Conservation (phyloP, 2,888 invertebrate species). For the Lysandra bellargus region DNA sequence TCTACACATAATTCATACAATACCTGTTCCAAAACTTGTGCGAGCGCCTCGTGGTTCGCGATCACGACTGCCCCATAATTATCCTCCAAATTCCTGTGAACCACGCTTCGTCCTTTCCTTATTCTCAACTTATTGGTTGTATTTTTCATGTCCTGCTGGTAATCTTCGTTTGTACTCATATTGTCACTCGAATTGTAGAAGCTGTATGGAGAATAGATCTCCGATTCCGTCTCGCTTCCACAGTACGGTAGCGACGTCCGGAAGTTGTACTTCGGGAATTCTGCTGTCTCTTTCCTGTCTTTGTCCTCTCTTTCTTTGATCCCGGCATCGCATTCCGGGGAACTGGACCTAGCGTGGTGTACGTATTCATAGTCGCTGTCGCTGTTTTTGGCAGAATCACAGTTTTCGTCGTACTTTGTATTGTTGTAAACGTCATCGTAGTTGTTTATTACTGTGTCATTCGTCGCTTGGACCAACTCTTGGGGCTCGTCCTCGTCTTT, state of each 20-base stretch:
- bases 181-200: conserved; percentile 84
- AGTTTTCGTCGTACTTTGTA: conserved; percentile 69
- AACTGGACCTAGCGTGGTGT: conserved; percentile 83
- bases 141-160: conserved; percentile 68
- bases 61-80: conserved; percentile 94
- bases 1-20: conserved; percentile 39
- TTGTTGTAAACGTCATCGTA: conserved; percentile 76
- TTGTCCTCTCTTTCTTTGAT: conserved; percentile 66
- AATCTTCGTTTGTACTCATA: conserved; percentile 69
- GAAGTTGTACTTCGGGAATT: conserved; percentile 82
- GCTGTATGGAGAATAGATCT: conserved; percentile 90
- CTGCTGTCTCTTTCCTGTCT: conserved; percentile 65
- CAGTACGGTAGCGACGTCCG: conserved; percentile 89
- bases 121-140: conserved; percentile 85
- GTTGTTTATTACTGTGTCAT: conserved; percentile 70
- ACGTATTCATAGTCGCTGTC: conserved; percentile 84
- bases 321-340: conserved; percentile 84
- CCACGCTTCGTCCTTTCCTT: conserved; percentile 89
- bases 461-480: conserved; percentile 71
- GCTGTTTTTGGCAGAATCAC: conserved; percentile 75
- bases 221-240: conserved; percentile 91
- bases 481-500: conserved; percentile 76
- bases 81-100: conserved; percentile 92
- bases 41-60: conserved; percentile 93
- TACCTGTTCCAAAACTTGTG: conserved; percentile 94